These are phyloP conservation scores for Neosilurus mollespiculum DNA, from an alignment of 2,797 vertebrate species.

Conservation along the genomic window DNA sequence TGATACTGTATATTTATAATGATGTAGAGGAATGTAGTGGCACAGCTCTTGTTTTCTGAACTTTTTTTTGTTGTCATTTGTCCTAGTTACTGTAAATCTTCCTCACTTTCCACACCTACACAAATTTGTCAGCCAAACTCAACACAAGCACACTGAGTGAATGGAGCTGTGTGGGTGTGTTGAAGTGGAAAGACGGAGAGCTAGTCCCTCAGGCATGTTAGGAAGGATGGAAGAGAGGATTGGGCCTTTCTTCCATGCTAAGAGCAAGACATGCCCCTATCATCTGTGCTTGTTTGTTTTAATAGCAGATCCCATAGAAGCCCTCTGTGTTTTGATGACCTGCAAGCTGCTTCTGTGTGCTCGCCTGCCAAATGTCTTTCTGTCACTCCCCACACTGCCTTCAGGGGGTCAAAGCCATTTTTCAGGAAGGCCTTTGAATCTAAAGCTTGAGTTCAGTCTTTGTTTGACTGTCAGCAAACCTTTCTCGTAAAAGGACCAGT, in stretches of 20 bases:
- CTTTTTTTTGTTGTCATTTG: constrained; percentile 59
- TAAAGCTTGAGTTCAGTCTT: constrained; percentile 17
- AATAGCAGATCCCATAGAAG: constrained; percentile 42
- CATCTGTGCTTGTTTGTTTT: constrained; percentile 56
- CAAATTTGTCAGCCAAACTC: constrained; percentile 65
- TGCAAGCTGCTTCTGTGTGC: constrained; percentile 15
- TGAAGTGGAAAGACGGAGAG: constrained; percentile 60
- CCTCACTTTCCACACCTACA: constrained; percentile 74
- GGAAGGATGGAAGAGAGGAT: constrained; percentile 31
- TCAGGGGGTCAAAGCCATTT: constrained; percentile 32
- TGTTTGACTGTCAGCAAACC: constrained; percentile 19
- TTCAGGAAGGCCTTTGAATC: constrained; percentile 26
- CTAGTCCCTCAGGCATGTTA: constrained; percentile 59
- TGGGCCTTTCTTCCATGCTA: constrained; percentile 31
- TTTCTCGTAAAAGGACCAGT: constrained; percentile 5
- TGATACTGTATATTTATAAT: constrained; percentile 63
- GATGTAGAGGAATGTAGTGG: constrained; percentile 64
- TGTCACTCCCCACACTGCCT: constrained; percentile 44
- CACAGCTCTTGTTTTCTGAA: constrained; percentile 63
- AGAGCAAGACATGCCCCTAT: constrained; percentile 53
- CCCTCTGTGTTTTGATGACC: constrained; percentile 36
- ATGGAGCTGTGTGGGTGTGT: constrained; percentile 62
- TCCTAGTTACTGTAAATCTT: constrained; percentile 75
- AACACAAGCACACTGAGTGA: constrained; percentile 63
- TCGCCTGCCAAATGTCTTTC: constrained; percentile 26